Evolutionary conservation across 2,888 invertebrate genomes (phyloP).

Genomic region (Mesopsocus fuscifrons): DNA sequence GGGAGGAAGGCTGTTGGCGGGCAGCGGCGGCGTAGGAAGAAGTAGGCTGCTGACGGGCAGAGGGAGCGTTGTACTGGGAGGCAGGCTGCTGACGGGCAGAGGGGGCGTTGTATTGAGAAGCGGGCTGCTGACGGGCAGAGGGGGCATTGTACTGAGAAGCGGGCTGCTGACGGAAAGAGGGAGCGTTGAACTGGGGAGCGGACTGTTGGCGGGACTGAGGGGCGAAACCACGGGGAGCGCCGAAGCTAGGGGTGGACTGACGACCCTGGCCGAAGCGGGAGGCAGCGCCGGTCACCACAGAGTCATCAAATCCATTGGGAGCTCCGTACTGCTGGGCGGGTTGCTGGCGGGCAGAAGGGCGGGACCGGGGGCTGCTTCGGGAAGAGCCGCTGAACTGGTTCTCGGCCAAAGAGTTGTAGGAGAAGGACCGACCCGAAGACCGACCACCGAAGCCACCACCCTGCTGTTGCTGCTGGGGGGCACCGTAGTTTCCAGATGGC

Average conservation of each 20-base stretch:
- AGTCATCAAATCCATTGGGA: background rate
- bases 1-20: constrained; percentile 8
- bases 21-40: constrained; percentile 1
- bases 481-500: constrained; percentile 12
- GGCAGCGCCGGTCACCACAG: constrained; percentile 11
- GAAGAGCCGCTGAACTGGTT: constrained; percentile 1
- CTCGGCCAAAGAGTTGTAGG: background rate
- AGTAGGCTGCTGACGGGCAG: background rate
- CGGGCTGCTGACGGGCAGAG: background rate
- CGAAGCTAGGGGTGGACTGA: background rate
- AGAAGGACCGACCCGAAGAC: background rate
- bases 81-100: background rate
- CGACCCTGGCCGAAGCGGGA: background rate
- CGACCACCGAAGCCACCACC: background rate
- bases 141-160: background rate
- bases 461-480: background rate
- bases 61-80: constrained; percentile 4
- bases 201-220: background rate
- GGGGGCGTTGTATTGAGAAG: constrained; percentile 10
- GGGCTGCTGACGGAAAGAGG: background rate
- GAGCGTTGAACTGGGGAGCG: background rate
- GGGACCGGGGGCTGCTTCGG: background rate
- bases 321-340: constrained; percentile 10
- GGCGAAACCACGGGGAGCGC: background rate
- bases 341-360: background rate